Evolutionary conservation across 2,797 vertebrate species (phyloP), one percentile per base, ranked within the genome.

Genomic region (Siniperca obscura): DNA sequence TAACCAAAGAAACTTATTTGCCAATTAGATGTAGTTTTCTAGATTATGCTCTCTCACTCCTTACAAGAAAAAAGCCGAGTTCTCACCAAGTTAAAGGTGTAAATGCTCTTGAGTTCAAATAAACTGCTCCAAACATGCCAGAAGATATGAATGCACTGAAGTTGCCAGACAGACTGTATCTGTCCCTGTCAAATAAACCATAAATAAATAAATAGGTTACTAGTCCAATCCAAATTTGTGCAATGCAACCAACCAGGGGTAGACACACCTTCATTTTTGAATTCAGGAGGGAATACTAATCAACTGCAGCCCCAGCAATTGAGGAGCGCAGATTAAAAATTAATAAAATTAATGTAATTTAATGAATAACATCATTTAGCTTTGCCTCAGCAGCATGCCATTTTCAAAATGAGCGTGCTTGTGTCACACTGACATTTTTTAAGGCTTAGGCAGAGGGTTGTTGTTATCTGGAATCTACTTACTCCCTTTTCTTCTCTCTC

Each of bases 281-380:
- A 84, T 75, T 86, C 38, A 78, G 25, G 70, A 70, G 65, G 71
- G 70, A 88, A 82, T 76, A 46, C 67, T 78, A 81, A 86, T 87
- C 74, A 85, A 57, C 74, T 70, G 30, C 70, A 66, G 46, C 78
- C 38, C 19, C 21, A 36, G 72, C 50, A 64, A 78, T 55, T 19
- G 55, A 75, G 62, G 56, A 68, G 66, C 48, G 44, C 25, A 56
- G 59, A 85, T 85, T 83, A 78, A 78, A 84, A 70, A 80, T 85
- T 34, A 88, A 86, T 70, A 61, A 25, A 34, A 79, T 67, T 56
- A 65, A 38, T 76, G 70, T 76, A 52, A 85, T 84, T 87, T 80
- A 78, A 81, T 88, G 53, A 82, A 66, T 71, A 78, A 78, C 50
- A 67, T 80, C 22, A 74, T 8, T 57, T 48, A 72, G 74, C 40